These are phyloP conservation scores for Catharus ustulatus DNA, from an alignment of 2,797 vertebrate genomes.

Conservation along the genomic window DNA sequence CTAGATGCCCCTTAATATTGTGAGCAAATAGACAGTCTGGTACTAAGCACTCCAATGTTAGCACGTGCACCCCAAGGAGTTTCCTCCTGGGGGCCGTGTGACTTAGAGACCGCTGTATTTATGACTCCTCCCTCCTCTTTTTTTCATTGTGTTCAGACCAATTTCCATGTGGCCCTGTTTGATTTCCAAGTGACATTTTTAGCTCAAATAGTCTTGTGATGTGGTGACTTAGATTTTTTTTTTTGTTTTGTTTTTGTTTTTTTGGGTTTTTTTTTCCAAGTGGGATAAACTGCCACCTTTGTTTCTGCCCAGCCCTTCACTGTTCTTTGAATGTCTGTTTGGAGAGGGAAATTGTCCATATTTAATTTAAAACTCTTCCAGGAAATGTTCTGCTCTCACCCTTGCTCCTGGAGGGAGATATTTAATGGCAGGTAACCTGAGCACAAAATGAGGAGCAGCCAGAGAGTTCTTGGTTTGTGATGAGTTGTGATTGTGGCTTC, in stretches of 20 bases:
- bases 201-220: slow-evolving; percentile 79
- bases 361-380: slow-evolving; percentile 29
- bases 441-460: slow-evolving; percentile 6
- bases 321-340: slow-evolving; percentile 57
- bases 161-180: slow-evolving; percentile 72
- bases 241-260: neutral
- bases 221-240: slow-evolving; percentile 74
- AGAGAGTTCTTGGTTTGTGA: slow-evolving; percentile 22
- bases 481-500: neutral
- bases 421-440: neutral
- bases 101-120: slow-evolving; percentile 73
- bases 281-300: slow-evolving; percentile 76
- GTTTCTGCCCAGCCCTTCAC: slow-evolving; percentile 67
- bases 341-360: slow-evolving; percentile 62
- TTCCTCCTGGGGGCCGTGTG: slow-evolving; percentile 68
- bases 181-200: slow-evolving; percentile 80
- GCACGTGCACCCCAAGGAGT: slow-evolving; percentile 61
- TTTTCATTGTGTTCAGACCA: slow-evolving; percentile 72
- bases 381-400: slow-evolving; percentile 31
- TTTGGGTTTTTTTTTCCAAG: neutral
- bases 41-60: slow-evolving; percentile 73
- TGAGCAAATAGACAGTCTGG: slow-evolving; percentile 81
- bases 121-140: slow-evolving; percentile 68
- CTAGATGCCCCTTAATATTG: slow-evolving; percentile 83
- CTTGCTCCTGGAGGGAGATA: slow-evolving; percentile 23